phyloP scores from a whole-genome alignment of 1,140 invertebrate genomes.

The Mactra quadrangularis region DNA sequence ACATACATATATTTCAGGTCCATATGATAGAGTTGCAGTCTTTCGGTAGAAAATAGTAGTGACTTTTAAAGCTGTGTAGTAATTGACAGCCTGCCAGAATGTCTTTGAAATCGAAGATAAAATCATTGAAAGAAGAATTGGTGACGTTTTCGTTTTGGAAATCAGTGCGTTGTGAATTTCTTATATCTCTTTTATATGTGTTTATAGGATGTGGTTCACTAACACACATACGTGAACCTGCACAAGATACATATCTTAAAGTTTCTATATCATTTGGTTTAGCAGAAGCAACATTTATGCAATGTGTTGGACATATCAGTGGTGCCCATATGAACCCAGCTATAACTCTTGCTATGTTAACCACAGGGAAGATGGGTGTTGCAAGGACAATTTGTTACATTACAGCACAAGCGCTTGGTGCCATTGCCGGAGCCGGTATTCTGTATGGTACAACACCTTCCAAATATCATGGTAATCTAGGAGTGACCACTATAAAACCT shows the following conservation, averaged over 20 bases:
- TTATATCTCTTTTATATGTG: slow-evolving; percentile 70
- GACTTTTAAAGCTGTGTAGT: too few relatives aligned
- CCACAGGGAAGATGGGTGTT: slow-evolving; percentile 91
- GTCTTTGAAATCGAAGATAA: slow-evolving; percentile 48
- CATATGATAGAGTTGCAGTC: too few relatives aligned
- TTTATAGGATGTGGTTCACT: slow-evolving; percentile 74
- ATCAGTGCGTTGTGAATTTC: slow-evolving; percentile 72
- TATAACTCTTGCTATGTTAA: slow-evolving; percentile 78
- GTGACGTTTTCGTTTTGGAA: slow-evolving; percentile 84
- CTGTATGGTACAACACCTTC: slow-evolving; percentile 76
- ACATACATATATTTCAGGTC: too few relatives aligned
- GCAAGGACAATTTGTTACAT: slow-evolving; percentile 87
- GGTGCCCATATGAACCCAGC: slow-evolving; percentile 83
- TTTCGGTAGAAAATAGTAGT: too few relatives aligned
- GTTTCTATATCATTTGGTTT: slow-evolving; percentile 95
- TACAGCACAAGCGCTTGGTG: slow-evolving; percentile 77
- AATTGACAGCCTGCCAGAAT: too few relatives aligned
- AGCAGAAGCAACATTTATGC: slow-evolving; percentile 88
- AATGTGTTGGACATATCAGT: slow-evolving; percentile 79
- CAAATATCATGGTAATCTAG: slow-evolving; percentile 61
- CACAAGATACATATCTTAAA: slow-evolving; percentile 77
- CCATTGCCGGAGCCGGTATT: slow-evolving; percentile 77
- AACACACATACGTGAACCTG: slow-evolving; percentile 50
- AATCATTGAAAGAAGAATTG: slow-evolving; percentile 53
- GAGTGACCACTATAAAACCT: slow-evolving; percentile 69